Evolutionary conservation across 2,113 vertebrate species (phyloP), one percentile per base, ranked within the genome.

Genomic region (Scolopax mira): DNA sequence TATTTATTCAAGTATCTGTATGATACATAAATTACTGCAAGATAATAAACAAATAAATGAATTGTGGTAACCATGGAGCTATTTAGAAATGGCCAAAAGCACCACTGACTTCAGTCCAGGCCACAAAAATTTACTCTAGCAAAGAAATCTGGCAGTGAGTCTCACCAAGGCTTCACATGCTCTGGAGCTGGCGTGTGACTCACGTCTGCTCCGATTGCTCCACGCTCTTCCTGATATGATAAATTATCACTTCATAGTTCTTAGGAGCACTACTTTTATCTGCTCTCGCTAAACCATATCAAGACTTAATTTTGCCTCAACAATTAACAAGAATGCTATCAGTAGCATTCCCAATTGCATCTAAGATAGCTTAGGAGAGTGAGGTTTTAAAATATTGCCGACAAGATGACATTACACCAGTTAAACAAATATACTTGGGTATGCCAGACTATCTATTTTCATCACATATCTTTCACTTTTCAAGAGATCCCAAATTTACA

Each of bases 311-410:
- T 96, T 82, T 86, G 73, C 90, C 72, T 83, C 72, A 67, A 42
- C 90, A 92, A 94, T 94, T 96, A 95, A 93, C n/a, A 92, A 11
- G 74, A 96, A 88, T n/a, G 52, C 81, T 94, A 88, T 75, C 37
- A 42, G 41, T 44, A 78, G 73, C 62, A 90, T 82, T 82, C 72
- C 73, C 89, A 79, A 37, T 17, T 86, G 33, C 64, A 69, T 31
- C 55, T 39, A 33, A 85, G 77, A 89, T 62, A 39, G 25, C 37
- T 93, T 61, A 41, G 42, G 18, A 93, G 41, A 87, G 37, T 1
- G 3, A 93, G 35, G 87, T 60, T 86, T 94, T n/a, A 58, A 54
- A 80, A 55, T 21, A 58, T 11, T 24, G 28, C 48, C 2, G 1
- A 60, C 52, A 84, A 18, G 25, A 44, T 86, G 80, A 92, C 72